Evolutionary conservation across 92 coral and sea anemone species (phyloP).

Genomic region (Heteractis magnifica): DNA sequence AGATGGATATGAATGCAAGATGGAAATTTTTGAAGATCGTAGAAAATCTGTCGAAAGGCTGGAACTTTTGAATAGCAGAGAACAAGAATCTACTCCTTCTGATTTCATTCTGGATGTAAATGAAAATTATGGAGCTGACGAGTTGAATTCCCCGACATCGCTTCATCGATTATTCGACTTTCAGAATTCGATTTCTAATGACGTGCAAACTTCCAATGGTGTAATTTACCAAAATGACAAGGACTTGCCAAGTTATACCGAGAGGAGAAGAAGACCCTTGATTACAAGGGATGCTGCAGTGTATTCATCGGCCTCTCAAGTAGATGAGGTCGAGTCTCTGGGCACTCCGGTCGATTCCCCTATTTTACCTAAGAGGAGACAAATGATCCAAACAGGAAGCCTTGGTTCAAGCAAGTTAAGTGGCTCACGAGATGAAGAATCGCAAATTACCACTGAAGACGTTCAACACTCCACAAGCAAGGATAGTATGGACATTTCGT

Average conservation of each 20-base stretch:
- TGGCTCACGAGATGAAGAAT: neutral
- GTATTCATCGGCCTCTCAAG: conserved; percentile 26
- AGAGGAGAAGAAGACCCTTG: conserved; percentile 13
- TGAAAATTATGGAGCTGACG: neutral
- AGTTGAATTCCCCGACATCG: neutral
- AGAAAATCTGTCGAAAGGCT: neutral
- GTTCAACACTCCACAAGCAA: neutral
- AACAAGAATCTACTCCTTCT: neutral
- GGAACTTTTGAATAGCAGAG: neutral
- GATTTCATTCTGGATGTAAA: neutral
- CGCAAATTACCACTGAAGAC: neutral
- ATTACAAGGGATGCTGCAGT: conserved; percentile 28
- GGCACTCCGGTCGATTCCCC: neutral
- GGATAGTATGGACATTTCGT: neutral
- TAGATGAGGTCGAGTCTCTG: conserved; percentile 9
- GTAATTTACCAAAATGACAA: neutral
- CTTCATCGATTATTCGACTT: neutral
- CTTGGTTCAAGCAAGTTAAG: neutral
- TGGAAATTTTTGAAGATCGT: neutral
- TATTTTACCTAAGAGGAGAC: neutral
- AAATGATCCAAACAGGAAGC: neutral
- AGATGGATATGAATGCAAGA: neutral
- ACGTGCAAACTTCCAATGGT: neutral
- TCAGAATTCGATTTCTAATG: neutral
- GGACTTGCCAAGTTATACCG: neutral